Evolutionary conservation across 2,797 vertebrate species (phyloP).

Genomic region (Picus viridis): DNA sequence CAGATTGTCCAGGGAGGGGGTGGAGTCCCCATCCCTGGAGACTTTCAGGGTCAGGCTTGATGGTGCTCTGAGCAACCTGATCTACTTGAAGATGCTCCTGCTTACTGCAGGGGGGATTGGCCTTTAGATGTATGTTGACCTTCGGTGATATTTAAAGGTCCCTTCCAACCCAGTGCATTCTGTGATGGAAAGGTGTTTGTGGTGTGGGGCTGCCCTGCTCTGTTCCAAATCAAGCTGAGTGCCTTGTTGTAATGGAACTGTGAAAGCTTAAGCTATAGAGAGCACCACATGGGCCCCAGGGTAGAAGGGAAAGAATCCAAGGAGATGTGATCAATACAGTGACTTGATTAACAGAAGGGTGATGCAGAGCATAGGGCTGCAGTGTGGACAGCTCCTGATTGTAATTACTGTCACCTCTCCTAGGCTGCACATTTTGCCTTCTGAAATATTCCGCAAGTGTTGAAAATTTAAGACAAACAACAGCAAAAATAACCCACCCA

Average conservation of each 20-base stretch:
- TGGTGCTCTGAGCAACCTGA: no score
- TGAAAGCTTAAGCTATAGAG: not conserved
- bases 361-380: not conserved
- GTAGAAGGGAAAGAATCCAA: slow-evolving; percentile 16
- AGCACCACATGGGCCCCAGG: not conserved
- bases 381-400: not conserved
- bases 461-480: not conserved
- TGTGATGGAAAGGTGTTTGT: not conserved
- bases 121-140: no score
- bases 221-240: not conserved
- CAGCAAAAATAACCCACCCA: not conserved
- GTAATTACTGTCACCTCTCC: slow-evolving; percentile 34
- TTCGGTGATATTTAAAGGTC: no score
- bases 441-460: not conserved
- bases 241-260: not conserved
- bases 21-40: no score
- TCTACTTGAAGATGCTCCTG: no score
- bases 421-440: not conserved
- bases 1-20: no score
- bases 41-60: no score
- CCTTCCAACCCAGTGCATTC: not conserved
- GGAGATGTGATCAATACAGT: slow-evolving; percentile 41
- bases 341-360: slow-evolving; percentile 37
- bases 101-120: no score
- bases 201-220: not conserved